Evolutionary conservation across 2,888 invertebrate genomes (phyloP).

Genomic region (Axea sp.): DNA sequence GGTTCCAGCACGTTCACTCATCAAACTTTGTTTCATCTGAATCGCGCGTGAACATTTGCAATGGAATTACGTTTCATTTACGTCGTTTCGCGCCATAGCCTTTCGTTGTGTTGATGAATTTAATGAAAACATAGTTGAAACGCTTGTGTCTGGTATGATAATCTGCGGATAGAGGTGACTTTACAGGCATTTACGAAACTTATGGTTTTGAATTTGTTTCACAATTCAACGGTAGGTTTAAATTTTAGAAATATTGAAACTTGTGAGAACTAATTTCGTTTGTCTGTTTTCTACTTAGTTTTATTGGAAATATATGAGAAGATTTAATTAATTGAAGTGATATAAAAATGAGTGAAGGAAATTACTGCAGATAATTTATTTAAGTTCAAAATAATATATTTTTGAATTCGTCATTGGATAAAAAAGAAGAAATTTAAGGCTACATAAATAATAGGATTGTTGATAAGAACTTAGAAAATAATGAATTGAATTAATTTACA

Average conservation of each 20-base stretch:
- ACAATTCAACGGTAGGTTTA: conserved; percentile 13
- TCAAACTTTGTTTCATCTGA: conserved; percentile 44
- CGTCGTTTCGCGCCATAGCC: conserved; percentile 20
- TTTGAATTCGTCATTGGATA: no score
- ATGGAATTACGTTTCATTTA: conserved; percentile 46
- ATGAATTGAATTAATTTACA: no score
- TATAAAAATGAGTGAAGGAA: no score
- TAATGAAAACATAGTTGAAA: conserved; percentile 48
- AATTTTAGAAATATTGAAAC: conserved; percentile 25
- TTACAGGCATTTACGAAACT: conserved; percentile 22
- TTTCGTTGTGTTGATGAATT: conserved; percentile 38
- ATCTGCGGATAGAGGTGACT: conserved; percentile 74
- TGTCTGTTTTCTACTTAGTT: conserved; percentile 25
- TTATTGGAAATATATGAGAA: conserved; percentile 4
- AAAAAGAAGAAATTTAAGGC: no score
- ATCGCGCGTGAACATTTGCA: conserved; percentile 31
- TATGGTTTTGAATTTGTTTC: conserved; percentile 30
- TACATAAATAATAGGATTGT: no score
- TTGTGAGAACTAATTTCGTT: conserved; percentile 28
- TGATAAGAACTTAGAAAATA: no score
- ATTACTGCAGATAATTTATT: no score
- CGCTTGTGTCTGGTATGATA: conserved; percentile 68
- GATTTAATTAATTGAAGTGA: conserved; percentile 29
- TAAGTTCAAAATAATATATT: no score
- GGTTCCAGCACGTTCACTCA: conserved; percentile 14